Evolutionary conservation across 2,797 vertebrate species (phyloP), one percentile per base, ranked within the genome.

Genomic region (Cynodonichthys magdalenae): DNA sequence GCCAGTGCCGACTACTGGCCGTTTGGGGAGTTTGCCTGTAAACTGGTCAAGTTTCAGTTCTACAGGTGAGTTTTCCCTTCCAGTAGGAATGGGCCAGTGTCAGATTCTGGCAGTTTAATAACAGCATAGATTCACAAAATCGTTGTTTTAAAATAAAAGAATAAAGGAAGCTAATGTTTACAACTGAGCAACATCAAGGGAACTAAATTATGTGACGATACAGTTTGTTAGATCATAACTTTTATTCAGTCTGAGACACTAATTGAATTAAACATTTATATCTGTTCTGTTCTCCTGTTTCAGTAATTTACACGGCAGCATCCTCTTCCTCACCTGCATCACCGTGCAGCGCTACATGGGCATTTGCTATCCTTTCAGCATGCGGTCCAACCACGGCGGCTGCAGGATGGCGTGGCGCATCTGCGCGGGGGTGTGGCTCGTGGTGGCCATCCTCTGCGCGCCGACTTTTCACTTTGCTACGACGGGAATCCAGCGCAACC

Each of bases 311-410:
- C 96, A 98, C 0, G 77, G 97, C 69, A 98, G 97, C 89, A 99
- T 99, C 83, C 76, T 98, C 74, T 98, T 99, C 92, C 96, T 99
- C 82, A 97, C 96, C 66, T 98, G 97, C 88, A 97, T 99, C 91
- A 99, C 97, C 9, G n/a, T 96, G 73, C 96, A 98, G 82, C 94
- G 97, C 50, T 99, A 98, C 60, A 69, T 98, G 80, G 97, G 96
- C 48, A 98, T 99, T 85, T 99, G 97, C 91, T 92, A 98, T 76
- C 96, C 97, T 0, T 39, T 99, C 24, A 93, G 93, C 0, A 71
- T 87, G 0, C 96, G 95, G 96, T 95, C 94, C 83, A 97, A 95
- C 78, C 92, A 83, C 27, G 93, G 95, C 0, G 96, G 96, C 0
- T 92, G 95, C 20, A 91, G 84, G 75, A 67, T 93, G 60, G 94